These are phyloP conservation scores for Mus minutoides DNA, from an alignment of 2,797 vertebrate genomes.

Conservation along the genomic window DNA sequence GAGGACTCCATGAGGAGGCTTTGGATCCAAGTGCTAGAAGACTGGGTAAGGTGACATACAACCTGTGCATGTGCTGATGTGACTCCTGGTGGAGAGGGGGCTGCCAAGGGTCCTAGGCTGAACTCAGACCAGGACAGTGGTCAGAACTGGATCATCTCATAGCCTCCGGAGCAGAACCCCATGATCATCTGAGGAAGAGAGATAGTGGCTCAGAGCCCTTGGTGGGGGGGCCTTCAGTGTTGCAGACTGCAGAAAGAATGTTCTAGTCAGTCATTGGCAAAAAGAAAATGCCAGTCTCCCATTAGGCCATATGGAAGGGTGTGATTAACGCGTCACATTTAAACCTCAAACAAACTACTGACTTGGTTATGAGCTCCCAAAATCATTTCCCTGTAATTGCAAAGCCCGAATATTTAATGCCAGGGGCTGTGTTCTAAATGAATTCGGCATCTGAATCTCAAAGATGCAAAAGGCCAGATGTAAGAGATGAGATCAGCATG, in stretches of 20 bases:
- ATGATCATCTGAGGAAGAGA: not conserved
- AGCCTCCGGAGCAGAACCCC: not conserved
- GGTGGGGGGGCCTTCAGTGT: not conserved
- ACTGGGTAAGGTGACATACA: rapidly evolving
- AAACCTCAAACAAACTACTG: not conserved
- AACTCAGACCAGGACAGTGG: not conserved
- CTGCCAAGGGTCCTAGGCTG: not conserved
- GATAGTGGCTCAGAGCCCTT: not conserved
- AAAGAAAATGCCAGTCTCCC: not conserved
- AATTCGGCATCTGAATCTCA: not conserved
- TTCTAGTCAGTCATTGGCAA: not conserved
- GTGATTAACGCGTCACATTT: not conserved
- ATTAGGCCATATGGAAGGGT: not conserved
- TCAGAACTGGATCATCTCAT: not conserved
- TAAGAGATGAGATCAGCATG: not conserved
- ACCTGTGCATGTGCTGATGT: not conserved
- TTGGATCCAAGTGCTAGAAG: not conserved
- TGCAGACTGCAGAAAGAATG: not conserved
- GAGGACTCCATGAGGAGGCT: not conserved
- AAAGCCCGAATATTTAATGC: not conserved
- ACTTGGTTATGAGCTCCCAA: not conserved
- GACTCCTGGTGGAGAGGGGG: not conserved
- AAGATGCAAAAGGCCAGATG: not conserved
- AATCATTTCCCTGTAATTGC: not conserved
- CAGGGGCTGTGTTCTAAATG: not conserved